Evolutionary conservation across 2,113 vertebrate genomes (phyloP).

Genomic region (Microtus montanus): DNA sequence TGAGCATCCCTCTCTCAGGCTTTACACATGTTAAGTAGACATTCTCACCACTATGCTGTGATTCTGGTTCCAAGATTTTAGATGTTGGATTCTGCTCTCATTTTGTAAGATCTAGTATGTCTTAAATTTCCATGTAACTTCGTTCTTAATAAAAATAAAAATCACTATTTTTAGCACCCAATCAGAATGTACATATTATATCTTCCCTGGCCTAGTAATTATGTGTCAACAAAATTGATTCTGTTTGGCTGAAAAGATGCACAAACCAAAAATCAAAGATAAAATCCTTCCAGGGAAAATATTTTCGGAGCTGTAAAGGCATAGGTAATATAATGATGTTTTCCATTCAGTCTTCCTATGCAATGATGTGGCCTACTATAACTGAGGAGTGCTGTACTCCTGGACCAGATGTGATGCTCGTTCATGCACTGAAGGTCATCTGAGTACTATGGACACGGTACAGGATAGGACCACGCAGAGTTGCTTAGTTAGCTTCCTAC

Average conservation of each 20-base stretch:
- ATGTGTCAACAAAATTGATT: neutral
- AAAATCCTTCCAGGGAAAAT: neutral
- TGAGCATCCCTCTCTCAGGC: neutral
- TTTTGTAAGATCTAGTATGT: neutral
- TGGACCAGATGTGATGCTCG: rapidly evolving
- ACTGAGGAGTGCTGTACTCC: neutral
- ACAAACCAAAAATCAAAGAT: constrained; percentile 17
- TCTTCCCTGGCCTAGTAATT: neutral
- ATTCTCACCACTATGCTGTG: neutral
- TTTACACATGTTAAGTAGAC: neutral
- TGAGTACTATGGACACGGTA: rapidly evolving
- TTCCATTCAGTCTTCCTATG: neutral
- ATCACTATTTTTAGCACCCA: neutral
- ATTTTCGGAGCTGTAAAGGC: neutral
- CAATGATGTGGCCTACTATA: neutral
- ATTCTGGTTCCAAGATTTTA: neutral
- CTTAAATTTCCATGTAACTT: constrained; percentile 8
- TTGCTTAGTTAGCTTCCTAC: rapidly evolving
- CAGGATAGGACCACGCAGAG: neutral
- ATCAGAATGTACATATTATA: neutral
- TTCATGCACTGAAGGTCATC: rapidly evolving
- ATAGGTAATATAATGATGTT: neutral
- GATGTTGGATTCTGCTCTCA: neutral
- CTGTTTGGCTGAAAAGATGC: constrained; percentile 1
- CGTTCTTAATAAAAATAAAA: constrained; percentile 28